Percentiles rank a stretch among this genome's conserved stretches.
Evolutionary conservation across 2,113 vertebrate genomes (phyloP).

Genomic region (Danio rerio): GRCz12tu NC_133185.1:3724501-3725000

Average conservation of each 20-base stretch:
- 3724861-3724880: conserved; percentile 83
- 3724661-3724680: not conserved
- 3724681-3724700: not conserved
- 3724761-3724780: conserved; percentile 87
- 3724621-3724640: conserved; percentile 84
- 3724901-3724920: conserved; percentile 89
- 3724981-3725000: conserved; percentile 88
- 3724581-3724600: conserved; percentile 95
- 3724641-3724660: conserved; percentile 72
- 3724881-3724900: conserved; percentile 87
- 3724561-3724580: conserved; percentile 96
- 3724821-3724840: not conserved
- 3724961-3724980: conserved; percentile 96
- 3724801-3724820: not conserved
- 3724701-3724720: not conserved
- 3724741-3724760: conserved; percentile 85
- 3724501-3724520: too few species aligned
- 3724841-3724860: not conserved
- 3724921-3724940: conserved; percentile 88
- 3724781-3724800: conserved; percentile 82
- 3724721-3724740: conserved; percentile 84
- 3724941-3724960: conserved; percentile 94
- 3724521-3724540: too few species aligned
- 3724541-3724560: conserved; percentile 87
- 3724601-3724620: conserved; percentile 90